Conservation (phyloP, 2,113 vertebrate genomes). For the Phalacrocorax carbo region DNA sequence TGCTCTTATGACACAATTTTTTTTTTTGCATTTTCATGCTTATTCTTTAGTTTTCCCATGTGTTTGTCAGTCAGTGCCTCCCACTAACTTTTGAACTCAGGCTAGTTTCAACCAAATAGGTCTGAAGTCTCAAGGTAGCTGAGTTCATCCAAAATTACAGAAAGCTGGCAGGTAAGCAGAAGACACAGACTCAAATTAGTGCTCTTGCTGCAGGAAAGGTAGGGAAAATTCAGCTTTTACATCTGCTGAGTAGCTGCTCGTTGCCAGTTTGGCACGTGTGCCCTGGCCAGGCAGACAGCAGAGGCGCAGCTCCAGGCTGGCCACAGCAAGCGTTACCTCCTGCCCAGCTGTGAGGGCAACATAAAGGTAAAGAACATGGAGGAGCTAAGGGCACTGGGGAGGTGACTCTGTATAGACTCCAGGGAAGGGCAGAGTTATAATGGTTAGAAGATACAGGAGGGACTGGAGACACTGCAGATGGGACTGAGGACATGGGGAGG, state of each 20-base stretch:
- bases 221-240: neutral
- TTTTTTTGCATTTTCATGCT: neutral
- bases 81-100: neutral
- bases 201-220: neutral
- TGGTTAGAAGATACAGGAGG: neutral
- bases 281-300: neutral
- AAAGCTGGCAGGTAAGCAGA: neutral
- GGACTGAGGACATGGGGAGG: neutral
- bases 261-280: neutral
- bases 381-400: neutral
- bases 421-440: neutral
- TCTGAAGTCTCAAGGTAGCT: neutral
- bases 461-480: neutral
- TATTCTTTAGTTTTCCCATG: neutral
- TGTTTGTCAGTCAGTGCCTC: neutral
- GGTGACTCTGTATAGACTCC: neutral
- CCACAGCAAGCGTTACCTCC: neutral
- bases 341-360: neutral
- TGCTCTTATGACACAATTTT: neutral
- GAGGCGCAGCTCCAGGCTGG: neutral
- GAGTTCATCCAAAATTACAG: neutral
- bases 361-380: accelerated
- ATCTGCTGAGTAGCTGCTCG: neutral
- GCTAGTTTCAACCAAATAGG: neutral
- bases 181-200: neutral